Conservation (phyloP, 2,113 vertebrate species). For the Malurus cyaneus region DNA sequence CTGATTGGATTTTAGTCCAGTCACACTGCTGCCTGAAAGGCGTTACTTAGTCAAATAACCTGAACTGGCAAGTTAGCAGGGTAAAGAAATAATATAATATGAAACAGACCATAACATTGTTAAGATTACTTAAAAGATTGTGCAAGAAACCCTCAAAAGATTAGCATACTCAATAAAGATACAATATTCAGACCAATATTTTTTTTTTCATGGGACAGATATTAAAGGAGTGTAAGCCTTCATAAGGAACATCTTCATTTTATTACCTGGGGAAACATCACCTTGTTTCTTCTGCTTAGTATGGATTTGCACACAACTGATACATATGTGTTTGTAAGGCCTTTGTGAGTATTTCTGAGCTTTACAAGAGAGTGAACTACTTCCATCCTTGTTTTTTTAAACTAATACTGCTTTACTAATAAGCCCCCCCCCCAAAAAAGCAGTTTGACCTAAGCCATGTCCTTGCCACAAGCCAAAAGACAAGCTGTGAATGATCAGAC, state of each 20-base stretch:
- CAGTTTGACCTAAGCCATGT: slow-evolving; percentile 48
- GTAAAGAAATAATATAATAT: neutral
- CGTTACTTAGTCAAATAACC: neutral
- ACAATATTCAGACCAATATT: neutral
- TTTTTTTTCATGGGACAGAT: neutral
- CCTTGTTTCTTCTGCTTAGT: neutral
- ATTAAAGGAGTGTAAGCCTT: neutral
- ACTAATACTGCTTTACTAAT: slow-evolving; percentile 16
- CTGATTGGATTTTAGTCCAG: neutral
- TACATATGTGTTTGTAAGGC: neutral
- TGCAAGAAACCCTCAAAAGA: neutral
- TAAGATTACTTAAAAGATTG: neutral
- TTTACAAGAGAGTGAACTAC: neutral
- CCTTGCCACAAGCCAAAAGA: slow-evolving; percentile 71
- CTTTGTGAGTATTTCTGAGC: neutral
- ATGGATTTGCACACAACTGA: neutral
- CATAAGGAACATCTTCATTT: neutral
- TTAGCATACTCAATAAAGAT: neutral
- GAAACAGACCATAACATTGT: neutral
- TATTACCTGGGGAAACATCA: neutral
- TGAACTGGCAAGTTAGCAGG: neutral
- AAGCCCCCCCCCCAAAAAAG: neutral
- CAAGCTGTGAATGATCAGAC: slow-evolving; percentile 43
- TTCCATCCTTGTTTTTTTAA: neutral
- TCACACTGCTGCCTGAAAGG: neutral